phyloP scores from a whole-genome alignment of 1,140 invertebrate species.

The Solen grandis region DNA sequence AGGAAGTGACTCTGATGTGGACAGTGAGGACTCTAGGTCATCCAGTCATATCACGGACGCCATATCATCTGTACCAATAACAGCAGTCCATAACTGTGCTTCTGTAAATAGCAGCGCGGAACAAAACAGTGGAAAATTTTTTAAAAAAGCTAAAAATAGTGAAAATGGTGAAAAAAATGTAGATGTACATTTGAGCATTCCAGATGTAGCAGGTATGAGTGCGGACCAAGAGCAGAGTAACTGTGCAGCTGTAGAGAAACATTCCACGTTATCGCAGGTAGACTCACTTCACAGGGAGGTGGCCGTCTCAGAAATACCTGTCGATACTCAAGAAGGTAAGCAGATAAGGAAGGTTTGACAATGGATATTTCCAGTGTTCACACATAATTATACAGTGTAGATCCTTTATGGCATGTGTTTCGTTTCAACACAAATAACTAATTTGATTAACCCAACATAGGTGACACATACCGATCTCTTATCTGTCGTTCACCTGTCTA shows the following conservation, averaged over 20 bases:
- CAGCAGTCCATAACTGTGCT: slow-evolving; percentile 16
- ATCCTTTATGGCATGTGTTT: too few species aligned
- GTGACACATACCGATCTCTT: too few species aligned
- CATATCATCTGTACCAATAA: slow-evolving; percentile 1
- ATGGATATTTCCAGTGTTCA: too few species aligned
- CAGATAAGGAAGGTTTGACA: too few species aligned
- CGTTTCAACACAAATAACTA: too few species aligned
- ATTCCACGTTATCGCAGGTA: slow-evolving; percentile 57
- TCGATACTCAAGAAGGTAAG: slow-evolving; percentile 17
- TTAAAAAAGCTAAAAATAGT: slow-evolving; percentile 45
- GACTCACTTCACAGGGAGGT: slow-evolving; percentile 58
- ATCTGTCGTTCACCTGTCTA: too few species aligned
- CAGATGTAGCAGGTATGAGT: background rate
- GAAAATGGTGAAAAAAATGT: slow-evolving; percentile 40
- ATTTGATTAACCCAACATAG: too few species aligned
- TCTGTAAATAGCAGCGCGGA: slow-evolving; percentile 23
- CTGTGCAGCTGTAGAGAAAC: slow-evolving; percentile 32
- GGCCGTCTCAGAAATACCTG: slow-evolving; percentile 29
- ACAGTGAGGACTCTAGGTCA: background rate
- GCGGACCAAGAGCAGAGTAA: slow-evolving; percentile 9
- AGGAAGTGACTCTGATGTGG: background rate
- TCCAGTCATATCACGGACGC: background rate
- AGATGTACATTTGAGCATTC: background rate
- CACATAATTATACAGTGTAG: too few species aligned
- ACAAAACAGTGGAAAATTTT: slow-evolving; percentile 17